Evolutionary conservation across 2,888 invertebrate species (phyloP).

Genomic region (Drosophila nigritarsus): DNA sequence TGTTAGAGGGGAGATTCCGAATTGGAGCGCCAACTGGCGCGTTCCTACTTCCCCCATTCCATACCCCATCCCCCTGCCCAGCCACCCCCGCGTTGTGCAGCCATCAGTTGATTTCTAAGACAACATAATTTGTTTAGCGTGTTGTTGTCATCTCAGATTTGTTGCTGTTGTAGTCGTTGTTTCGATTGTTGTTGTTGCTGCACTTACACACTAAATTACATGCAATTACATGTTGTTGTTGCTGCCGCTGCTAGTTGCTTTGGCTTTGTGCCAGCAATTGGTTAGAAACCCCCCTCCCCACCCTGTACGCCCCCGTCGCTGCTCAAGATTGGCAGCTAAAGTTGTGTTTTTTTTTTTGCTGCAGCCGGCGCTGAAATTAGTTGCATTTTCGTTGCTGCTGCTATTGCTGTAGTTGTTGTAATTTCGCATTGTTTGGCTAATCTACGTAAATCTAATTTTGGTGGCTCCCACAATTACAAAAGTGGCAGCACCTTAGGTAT

Average conservation of each 20-base stretch:
- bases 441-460: slow-evolving; percentile 75
- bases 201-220: slow-evolving; percentile 82
- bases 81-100: slow-evolving; percentile 43
- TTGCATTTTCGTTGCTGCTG: slow-evolving; percentile 36
- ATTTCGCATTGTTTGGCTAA: slow-evolving; percentile 79
- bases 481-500: slow-evolving; percentile 16
- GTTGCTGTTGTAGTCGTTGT: slow-evolving; percentile 49
- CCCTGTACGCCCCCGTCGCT: not conserved
- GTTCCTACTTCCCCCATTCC: slow-evolving; percentile 1
- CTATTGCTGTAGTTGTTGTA: slow-evolving; percentile 53
- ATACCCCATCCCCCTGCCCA: not conserved
- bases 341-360: slow-evolving; percentile 13
- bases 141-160: slow-evolving; percentile 65
- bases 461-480: slow-evolving; percentile 77
- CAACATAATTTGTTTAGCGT: slow-evolving; percentile 77
- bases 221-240: slow-evolving; percentile 74
- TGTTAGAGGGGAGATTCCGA: slow-evolving; percentile 5
- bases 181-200: slow-evolving; percentile 55
- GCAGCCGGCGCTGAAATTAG: slow-evolving; percentile 55
- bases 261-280: slow-evolving; percentile 36
- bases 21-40: slow-evolving; percentile 36
- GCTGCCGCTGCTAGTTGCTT: slow-evolving; percentile 26
- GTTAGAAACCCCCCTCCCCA: not conserved
- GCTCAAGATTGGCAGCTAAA: slow-evolving; percentile 49
- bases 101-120: slow-evolving; percentile 58